Base-by-base conservation (phyloP, 2,888 invertebrate genomes). In the Stenichneumon culpator region DNA sequence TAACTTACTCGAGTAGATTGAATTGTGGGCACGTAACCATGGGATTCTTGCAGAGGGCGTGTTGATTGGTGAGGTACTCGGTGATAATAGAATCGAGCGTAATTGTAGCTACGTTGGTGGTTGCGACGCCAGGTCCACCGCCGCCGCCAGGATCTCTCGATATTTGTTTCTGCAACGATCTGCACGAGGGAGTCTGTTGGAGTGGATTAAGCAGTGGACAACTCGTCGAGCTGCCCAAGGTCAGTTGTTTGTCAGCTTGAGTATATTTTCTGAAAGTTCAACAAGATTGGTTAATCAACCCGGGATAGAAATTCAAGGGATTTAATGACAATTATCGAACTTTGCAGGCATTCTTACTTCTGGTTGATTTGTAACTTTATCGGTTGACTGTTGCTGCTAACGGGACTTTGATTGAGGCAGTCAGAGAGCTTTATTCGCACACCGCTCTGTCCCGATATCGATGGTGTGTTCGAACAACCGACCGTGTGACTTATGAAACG, bases 21-120 rank as follows among this genome's bases (percentile, higher is more conserved):
- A 99, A 99, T 92, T 98, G 98, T 0, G 99, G 99, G 94, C 99
- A 99, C 0, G 99, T 99, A 47, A 98, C 97, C 95, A 99, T 98
- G 0, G 99, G 99, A 94, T 99, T 98, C 94, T 98, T 98, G 95
- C 99, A 99, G 7, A 98, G 95, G n/a, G 99, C 97, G 94, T 99
- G 99, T 94, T 99, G 99, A 94, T 99, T 98, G 90, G 98, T 97
- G 75, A 99, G 95, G 94, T 99, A 99, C 94, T 99, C 99, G 0
- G 98, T 99, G 87, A 99, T 98, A 91, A 99, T 99, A 63, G 97
- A 97, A 94, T 98, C 98, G 32, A 99, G 95, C 0, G 97, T 97
- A 79, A 97, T 96, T 7, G 95, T 93, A 7, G 94, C 94, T 70
- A 90, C 83, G 83, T 90, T 92, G 4, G 91, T 89, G 4, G 92